Conservation (phyloP, 2,113 vertebrate genomes). For the Panthera leo region DNA sequence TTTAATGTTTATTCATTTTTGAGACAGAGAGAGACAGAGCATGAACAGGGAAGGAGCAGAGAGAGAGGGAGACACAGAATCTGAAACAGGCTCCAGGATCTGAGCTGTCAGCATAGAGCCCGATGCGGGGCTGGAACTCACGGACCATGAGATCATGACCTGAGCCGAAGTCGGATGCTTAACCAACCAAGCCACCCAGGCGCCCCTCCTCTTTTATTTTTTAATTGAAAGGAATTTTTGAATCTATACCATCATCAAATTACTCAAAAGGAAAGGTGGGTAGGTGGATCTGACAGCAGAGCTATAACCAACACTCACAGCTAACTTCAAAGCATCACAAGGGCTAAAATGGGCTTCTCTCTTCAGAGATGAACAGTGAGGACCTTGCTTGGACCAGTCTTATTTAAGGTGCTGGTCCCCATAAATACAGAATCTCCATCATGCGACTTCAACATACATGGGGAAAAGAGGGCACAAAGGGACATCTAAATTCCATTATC, state of each 20-base stretch:
- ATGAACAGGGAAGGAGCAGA: too few species aligned
- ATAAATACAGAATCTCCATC: neutral
- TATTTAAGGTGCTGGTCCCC: neutral
- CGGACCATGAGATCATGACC: too few species aligned
- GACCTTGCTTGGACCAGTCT: neutral
- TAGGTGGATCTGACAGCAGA: neutral
- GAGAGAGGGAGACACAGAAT: too few species aligned
- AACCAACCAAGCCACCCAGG: too few species aligned
- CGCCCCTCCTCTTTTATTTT: neutral
- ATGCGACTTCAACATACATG: neutral
- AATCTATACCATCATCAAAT: neutral
- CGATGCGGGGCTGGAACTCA: too few species aligned
- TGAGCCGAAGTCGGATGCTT: too few species aligned
- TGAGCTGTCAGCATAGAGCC: too few species aligned
- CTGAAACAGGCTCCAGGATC: too few species aligned
- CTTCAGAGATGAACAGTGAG: neutral
- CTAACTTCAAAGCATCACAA: neutral
- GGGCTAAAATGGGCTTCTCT: neutral
- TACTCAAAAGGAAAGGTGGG: neutral
- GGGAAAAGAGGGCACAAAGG: neutral
- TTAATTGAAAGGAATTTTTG: conserved; percentile 33
- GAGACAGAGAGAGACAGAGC: too few species aligned
- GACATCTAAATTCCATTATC: neutral
- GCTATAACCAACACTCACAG: neutral
- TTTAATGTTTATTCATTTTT: too few species aligned